Evolutionary conservation across 2,888 invertebrate genomes (phyloP).

Genomic region (Therioaphis trifolii): DNA sequence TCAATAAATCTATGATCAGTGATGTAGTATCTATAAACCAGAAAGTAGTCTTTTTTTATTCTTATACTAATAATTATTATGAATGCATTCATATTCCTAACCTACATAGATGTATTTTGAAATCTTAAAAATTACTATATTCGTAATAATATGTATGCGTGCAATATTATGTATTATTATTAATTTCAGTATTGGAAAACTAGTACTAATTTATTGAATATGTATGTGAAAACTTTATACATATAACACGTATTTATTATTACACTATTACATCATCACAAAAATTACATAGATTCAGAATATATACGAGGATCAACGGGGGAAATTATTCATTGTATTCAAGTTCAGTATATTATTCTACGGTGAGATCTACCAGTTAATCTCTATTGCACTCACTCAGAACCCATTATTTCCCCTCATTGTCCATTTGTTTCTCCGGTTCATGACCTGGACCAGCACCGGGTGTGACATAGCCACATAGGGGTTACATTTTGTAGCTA

Average conservation of each 20-base stretch:
- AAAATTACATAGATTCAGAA: slow-evolving; percentile 18
- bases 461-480: slow-evolving; percentile 21
- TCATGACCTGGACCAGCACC: slow-evolving; percentile 24
- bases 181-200: not conserved
- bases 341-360: slow-evolving; percentile 32
- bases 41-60: not conserved
- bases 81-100: not conserved
- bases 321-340: slow-evolving; percentile 40
- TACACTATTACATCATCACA: slow-evolving; percentile 48
- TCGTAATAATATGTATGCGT: not conserved
- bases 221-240: not conserved
- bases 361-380: slow-evolving; percentile 38
- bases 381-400: slow-evolving; percentile 35
- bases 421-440: slow-evolving; percentile 27
- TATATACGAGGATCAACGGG: not conserved
- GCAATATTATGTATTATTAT: slow-evolving; percentile 2
- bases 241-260: slow-evolving; percentile 3
- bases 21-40: not conserved
- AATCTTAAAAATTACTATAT: slow-evolving; percentile 4
- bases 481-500: slow-evolving; percentile 28
- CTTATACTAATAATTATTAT: not conserved
- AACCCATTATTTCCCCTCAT: slow-evolving; percentile 38
- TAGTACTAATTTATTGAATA: slow-evolving; percentile 21
- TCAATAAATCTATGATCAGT: not conserved
- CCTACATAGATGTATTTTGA: not conserved